Evolutionary conservation across 2,113 vertebrate species (phyloP), one percentile per base, ranked within the genome.

Genomic region (Myocastor coypus): DNA sequence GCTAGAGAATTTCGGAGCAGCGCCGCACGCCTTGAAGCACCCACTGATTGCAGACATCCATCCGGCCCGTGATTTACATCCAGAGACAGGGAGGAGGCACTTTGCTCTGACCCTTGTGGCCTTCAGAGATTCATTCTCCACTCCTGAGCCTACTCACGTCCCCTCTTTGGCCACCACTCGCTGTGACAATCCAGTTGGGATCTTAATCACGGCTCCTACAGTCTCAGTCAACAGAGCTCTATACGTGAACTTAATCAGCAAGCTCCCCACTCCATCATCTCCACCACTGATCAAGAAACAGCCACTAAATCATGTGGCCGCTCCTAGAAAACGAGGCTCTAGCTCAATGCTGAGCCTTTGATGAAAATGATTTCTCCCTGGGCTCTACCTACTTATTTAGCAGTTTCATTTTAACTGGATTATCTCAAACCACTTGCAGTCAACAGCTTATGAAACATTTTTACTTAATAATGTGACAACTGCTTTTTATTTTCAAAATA

Each of bases 191-290:
- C 84, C 28, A 6, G 82, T 80, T 83, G 87, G 94, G 92, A 91
- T 96, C 92, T 97, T 97, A 96, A 97, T 97, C 95, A 96, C 1
- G 3, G 87, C 94, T 91, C 88, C 94, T 91, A 81, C 83, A 97
- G 96, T 96, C 96, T 95, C 97, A 93, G 92, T 96, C 92, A 97
- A 94, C 89, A 83, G 46, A 81, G 89, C 92, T 95, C 94, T 95
- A 85, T 95, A 94, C 42, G 3, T 82, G 85, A 89, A 96, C 68
- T 91, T 92, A 92, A 95, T 97, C 95, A 96, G 82, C 57, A 94
- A 69, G 83, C 68, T 84, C 85, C 66, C 85, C 10, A 37, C 73
- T 96, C 95, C 61, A 63, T 96, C 96, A 80, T 86, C 83, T 73
- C 61, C 91, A 57, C 63, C 95, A 91, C 80, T 87, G 95, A 94